A percentile compares a stretch with the other conserved stretches of the same genome.
Evolutionary conservation across 2,113 vertebrate species (phyloP).

Genomic region (Cyrtonyx montezumae): DNA sequence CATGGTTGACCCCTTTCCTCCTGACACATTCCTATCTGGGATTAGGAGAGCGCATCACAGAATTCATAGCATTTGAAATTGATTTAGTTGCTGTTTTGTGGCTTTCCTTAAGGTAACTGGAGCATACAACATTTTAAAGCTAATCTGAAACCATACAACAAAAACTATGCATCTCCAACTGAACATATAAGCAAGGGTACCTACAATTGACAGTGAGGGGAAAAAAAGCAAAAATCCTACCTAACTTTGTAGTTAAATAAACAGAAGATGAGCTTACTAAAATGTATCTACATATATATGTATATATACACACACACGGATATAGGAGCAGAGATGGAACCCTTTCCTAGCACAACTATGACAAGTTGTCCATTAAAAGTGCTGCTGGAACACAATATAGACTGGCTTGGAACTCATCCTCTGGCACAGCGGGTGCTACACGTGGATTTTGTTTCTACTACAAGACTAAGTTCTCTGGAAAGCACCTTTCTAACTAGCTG

Average conservation of each 20-base stretch:
- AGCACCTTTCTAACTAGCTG: neutral
- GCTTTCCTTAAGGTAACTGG: neutral
- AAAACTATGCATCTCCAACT: neutral
- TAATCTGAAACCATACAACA: neutral
- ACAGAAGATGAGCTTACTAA: neutral
- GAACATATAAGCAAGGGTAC: neutral
- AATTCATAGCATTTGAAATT: neutral
- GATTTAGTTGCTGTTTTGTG: neutral
- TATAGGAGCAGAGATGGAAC: neutral
- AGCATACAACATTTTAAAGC: neutral
- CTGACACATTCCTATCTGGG: neutral
- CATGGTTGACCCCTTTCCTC: neutral
- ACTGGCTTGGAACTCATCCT: neutral
- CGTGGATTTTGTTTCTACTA: neutral
- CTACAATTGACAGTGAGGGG: neutral
- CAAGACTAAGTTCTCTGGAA: neutral
- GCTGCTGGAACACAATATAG: neutral
- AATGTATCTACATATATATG: neutral
- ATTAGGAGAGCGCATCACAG: neutral
- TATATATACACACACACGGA: neutral
- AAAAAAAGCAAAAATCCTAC: neutral
- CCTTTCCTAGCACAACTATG: neutral
- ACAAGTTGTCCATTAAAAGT: neutral
- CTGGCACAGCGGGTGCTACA: fast-evolving
- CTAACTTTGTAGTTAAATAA: neutral